Evolutionary conservation across 2,113 vertebrate species (phyloP).

Genomic region (Saimiri boliviensis): DNA sequence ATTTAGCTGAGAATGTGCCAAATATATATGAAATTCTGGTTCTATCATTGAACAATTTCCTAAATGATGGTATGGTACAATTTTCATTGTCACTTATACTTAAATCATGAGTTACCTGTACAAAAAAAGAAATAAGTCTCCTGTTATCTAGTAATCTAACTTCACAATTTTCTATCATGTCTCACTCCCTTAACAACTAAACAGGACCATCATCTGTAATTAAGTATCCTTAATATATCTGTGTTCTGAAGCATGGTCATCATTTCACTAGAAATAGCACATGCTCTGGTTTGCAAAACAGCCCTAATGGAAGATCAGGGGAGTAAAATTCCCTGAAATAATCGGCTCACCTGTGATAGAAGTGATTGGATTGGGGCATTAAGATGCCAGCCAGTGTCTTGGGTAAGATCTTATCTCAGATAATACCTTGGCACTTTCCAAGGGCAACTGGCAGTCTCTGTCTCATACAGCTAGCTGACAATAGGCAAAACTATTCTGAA

Average conservation of each 20-base stretch:
- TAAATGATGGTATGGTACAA: constrained; percentile 76
- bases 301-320: constrained; percentile 10
- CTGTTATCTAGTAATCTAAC: constrained; percentile 10
- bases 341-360: background rate
- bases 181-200: background rate
- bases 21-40: constrained; percentile 68
- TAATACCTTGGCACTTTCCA: background rate
- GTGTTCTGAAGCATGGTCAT: background rate
- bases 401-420: background rate
- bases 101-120: constrained; percentile 21
- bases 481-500: background rate
- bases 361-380: background rate
- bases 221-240: background rate
- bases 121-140: background rate
- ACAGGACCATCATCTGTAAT: constrained; percentile 4
- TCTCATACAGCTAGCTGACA: background rate
- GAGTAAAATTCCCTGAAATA: constrained; percentile 19
- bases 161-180: background rate
- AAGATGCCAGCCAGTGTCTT: background rate
- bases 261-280: constrained; percentile 49
- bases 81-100: constrained; percentile 74
- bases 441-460: background rate
- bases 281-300: background rate
- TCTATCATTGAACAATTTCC: constrained; percentile 73
- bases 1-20: constrained; percentile 76